Base-by-base conservation (phyloP, 2,888 invertebrate species). In the Synanthedon myopaeformis region DNA sequence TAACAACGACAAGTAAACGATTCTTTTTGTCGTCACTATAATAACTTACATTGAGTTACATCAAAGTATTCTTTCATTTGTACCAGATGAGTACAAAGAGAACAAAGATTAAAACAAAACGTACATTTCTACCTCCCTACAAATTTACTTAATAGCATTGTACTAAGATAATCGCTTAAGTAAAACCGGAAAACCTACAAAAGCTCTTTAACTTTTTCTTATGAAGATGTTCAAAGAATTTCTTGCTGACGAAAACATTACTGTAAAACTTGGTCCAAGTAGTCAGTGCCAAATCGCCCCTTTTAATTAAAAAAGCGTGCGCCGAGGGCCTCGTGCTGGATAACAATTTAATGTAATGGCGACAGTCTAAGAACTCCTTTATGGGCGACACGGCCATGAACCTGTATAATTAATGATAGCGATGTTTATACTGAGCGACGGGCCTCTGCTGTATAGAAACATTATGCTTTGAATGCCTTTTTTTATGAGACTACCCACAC, bases 221-320 rank as follows among this genome's bases (percentile, higher is more conserved):
- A 45, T 45, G 12, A 45, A 45, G 45, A 67, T 61, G 60, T 63
- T 66, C 62, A 59, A 60, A 67, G 69, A 71, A 61, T 67, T 68
- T 45, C 45, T 51, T 51, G 60, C 67, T 64, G 68, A 72, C 70
- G 72, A 74, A 51, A 76, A 71, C 69, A 74, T 75, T 73, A 77
- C 72, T 77, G 70, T 74, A 69, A 74, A 77, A 76, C 73, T 79
- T 72, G 67, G 65, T 66, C 65, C 70, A 74, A 74, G 72, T 70
- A 75, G 72, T 71, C 74, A 70, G 71, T 70, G 70, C 77, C 72
- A 79, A 81, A 81, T 79, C 71, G 79, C 70, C 75, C 69, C 72
- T 76, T 80, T 79, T 82, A 82, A 82, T 82, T 82, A 81, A 82
- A 82, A 79, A 80, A 72, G 66, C 72, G 69, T 72, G 74, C 74